Evolutionary conservation across 23 tunicate genomes (phyloP), one percentile per base, ranked within the genome.

Genomic region (Clavelina lepadiformis): DNA sequence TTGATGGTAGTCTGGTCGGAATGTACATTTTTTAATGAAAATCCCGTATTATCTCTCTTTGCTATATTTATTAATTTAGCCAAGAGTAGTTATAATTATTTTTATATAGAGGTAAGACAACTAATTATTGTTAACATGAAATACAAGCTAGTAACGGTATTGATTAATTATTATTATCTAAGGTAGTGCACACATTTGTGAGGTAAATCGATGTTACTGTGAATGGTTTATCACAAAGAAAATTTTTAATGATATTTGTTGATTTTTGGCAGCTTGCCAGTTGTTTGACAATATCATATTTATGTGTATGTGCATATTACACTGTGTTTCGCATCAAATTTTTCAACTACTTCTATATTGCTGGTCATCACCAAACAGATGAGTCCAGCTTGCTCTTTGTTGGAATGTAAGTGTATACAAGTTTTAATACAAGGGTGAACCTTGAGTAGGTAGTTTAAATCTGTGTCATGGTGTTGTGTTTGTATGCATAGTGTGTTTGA

Each of bases 341-440:
- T 28, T 94, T 94, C 65, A 94, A 94, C 36, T 91, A 80, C 56
- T 94, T 86, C 66, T 94, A 81, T 58, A 94, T 94, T 25, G 99
- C 99, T 31, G 85, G 91, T 18, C 94, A 94, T 51, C 99, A 94
- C 59, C 99, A 94, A 63, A 94, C 99, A 6, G 82, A 94, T 53
- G 99, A 94, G 41, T 56, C 94, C 18, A 80, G 91, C 56, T 54
- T 94, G 33, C 68, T 94, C 33, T 94, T 94, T 65, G 94, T 94
- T 30, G 99, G 99, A 52, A 94, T 86, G 95, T 86, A 41, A 83
- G 82, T 83, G 22, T 8, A 20, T 5, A 19, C 21, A 4, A 4
- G 49, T n/a, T n/a, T n/a, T n/a, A n/a, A n/a, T n/a, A n/a, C n/a
- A n/a, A n/a, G n/a, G n/a, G n/a, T n/a, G n/a, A n/a, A n/a, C n/a